Conservation (phyloP, 2,797 vertebrate genomes). For the Chaetodon trifasciatus region DNA sequence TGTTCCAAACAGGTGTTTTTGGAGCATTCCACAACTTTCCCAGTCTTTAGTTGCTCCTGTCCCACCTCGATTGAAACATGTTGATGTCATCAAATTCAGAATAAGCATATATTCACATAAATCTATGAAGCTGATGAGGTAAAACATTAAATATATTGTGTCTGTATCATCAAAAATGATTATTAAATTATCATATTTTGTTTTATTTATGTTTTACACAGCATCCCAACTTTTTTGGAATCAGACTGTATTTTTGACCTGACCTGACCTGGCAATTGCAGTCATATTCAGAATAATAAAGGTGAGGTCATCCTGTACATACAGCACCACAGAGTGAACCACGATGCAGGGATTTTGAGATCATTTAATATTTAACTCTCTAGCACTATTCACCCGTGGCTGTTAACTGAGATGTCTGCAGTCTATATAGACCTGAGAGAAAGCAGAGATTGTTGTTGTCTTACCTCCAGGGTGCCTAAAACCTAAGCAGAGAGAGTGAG, state of each 20-base stretch:
- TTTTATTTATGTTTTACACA: no score
- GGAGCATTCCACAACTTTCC: no score
- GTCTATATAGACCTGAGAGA: neutral
- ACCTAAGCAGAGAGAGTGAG: conserved; percentile 59
- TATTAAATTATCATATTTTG: no score
- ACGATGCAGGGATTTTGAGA: neutral
- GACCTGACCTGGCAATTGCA: conserved; percentile 1
- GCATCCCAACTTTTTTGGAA: no score
- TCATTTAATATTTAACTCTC: conserved; percentile 53
- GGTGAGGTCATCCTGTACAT: neutral
- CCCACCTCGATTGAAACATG: no score
- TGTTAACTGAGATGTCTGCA: conserved; percentile 9
- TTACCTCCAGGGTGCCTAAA: conserved; percentile 80
- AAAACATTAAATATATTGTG: no score
- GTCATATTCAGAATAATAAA: conserved; percentile 16
- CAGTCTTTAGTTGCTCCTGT: no score
- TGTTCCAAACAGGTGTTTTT: no score
- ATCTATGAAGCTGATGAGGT: no score
- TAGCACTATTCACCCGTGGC: conserved; percentile 28
- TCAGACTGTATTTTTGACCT: neutral
- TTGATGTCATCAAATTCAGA: no score
- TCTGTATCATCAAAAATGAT: no score
- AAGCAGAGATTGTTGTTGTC: conserved; percentile 64
- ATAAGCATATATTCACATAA: no score
- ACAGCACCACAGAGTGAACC: neutral